Base-by-base conservation (phyloP, 2,888 invertebrate genomes). In the Acheta domesticus region DNA sequence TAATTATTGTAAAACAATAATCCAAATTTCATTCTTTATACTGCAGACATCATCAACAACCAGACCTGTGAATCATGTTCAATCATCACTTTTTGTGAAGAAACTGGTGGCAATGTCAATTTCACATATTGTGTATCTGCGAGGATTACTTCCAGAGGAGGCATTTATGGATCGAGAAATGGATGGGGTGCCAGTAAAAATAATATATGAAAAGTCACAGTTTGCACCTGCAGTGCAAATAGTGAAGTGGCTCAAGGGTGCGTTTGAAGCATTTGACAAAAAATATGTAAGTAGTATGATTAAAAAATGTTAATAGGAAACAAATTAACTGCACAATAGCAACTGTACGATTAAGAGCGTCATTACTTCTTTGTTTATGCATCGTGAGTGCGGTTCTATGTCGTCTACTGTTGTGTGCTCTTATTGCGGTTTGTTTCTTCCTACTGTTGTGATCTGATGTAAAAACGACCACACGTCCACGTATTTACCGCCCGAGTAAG, bases 241-340 rank as follows among this genome's bases (percentile, higher is more conserved):
- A 2, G n/a, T 79, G 16, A 23, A 36, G 12, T 80, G 80, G 80
- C 75, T 80, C 21, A 79, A 77, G 19, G 79, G 80, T 19, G 80
- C 80, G 21, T 80, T 80, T 77, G 79, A 80, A 50, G 80, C 80
- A 20, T 50, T 80, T 16, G 50, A 75, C 2, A 79, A 79, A 48
- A 79, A 79, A 48, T 79, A 80, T 80, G 79, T 80, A 79, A 80
- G 80, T 78, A 48, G 49, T n/a, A 50, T 21, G 20, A 5, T 12
- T 19, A 23, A 23, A 16, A 74, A 36, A 21, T 14, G 8, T 23
- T 16, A 14, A 49, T 14, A 19, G 3, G 23, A 3, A 77, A 49
- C 16, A 48, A 20, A 36, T 36, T 48, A 12, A 20, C 11, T 11
- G n/a, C n/a, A n/a, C n/a, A n/a, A n/a, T n/a, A n/a, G n/a, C n/a